Percentiles rank a stretch among this genome's conserved stretches.
These are phyloP conservation scores for Corvus hawaiiensis DNA, from an alignment of 2,113 vertebrate genomes.

Conservation along the genomic window DNA sequence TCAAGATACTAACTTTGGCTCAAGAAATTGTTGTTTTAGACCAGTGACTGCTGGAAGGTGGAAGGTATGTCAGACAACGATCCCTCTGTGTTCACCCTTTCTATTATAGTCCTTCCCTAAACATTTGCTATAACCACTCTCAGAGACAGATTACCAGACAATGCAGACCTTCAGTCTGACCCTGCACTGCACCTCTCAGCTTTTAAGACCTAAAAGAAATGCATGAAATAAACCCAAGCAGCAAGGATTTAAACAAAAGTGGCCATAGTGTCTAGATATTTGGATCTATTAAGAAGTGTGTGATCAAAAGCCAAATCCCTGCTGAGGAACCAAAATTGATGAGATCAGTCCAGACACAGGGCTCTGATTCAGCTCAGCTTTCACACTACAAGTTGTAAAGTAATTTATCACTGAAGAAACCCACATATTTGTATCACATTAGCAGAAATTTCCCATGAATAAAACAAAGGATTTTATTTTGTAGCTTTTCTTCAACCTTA, in stretches of 20 bases:
- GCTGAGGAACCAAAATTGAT: slow-evolving; percentile 49
- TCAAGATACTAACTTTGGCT: neutral
- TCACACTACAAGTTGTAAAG: slow-evolving; percentile 45
- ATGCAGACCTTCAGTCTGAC: slow-evolving; percentile 30
- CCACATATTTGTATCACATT: slow-evolving; percentile 38
- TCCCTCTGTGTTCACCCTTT: neutral
- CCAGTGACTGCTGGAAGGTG: neutral
- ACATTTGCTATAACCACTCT: neutral
- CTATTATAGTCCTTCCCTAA: neutral
- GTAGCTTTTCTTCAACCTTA: neutral
- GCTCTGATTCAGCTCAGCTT: slow-evolving; percentile 27
- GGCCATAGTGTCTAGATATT: slow-evolving; percentile 17
- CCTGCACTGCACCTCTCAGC: neutral
- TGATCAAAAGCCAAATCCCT: slow-evolving; percentile 44
- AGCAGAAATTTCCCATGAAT: slow-evolving; percentile 46
- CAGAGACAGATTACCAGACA: slow-evolving; percentile 9
- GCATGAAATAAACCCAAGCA: slow-evolving; percentile 41
- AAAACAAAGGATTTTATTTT: slow-evolving; percentile 53
- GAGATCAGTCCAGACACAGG: slow-evolving; percentile 15
- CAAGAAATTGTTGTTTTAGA: neutral
- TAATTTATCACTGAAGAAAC: slow-evolving; percentile 43
- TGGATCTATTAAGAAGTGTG: slow-evolving; percentile 2
- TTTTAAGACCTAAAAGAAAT: slow-evolving; percentile 32
- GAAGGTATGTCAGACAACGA: neutral
- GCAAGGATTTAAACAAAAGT: slow-evolving; percentile 48